A percentile compares a stretch with the other conserved stretches of the same genome.
Conservation (phyloP, 2,888 invertebrate genomes). For the Hoplodrina ambigua region DNA sequence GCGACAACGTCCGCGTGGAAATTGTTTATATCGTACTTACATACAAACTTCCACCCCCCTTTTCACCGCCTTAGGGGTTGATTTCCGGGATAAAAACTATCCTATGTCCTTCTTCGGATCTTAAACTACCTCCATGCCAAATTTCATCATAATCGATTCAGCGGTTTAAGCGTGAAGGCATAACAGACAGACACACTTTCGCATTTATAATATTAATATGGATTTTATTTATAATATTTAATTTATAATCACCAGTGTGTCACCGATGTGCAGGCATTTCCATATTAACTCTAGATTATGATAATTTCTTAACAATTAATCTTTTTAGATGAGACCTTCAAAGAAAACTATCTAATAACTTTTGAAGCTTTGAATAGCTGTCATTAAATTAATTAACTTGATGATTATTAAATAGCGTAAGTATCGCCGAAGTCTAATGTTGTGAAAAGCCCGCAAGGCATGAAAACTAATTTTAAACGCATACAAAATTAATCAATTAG, state of each 20-base stretch:
- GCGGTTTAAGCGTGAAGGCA: too few relatives aligned
- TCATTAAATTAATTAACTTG: conserved; percentile 37
- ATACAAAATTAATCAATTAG: not conserved
- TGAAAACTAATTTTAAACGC: conserved; percentile 17
- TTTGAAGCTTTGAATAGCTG: not conserved
- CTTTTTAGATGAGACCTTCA: conserved; percentile 21
- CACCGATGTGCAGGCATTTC: conserved; percentile 35
- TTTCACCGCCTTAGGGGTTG: too few relatives aligned
- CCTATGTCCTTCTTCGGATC: too few relatives aligned
- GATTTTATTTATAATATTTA: conserved; percentile 28
- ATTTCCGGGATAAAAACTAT: too few relatives aligned
- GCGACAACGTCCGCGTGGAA: too few relatives aligned
- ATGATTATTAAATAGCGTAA: conserved; percentile 1
- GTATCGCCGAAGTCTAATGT: not conserved
- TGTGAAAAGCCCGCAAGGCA: conserved; percentile 23
- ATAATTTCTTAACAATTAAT: conserved; percentile 24
- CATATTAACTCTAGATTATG: conserved; percentile 17
- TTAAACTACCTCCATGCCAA: too few relatives aligned
- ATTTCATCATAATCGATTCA: too few relatives aligned
- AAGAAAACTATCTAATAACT: not conserved
- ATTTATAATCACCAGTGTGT: conserved; percentile 23
- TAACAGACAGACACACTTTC: too few relatives aligned
- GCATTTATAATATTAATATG: too few relatives aligned
- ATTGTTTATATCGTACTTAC: too few relatives aligned
- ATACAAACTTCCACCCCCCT: too few relatives aligned